phyloP scores from a whole-genome alignment of 1,140 invertebrate genomes.

The Oryctes rhinoceros region DNA sequence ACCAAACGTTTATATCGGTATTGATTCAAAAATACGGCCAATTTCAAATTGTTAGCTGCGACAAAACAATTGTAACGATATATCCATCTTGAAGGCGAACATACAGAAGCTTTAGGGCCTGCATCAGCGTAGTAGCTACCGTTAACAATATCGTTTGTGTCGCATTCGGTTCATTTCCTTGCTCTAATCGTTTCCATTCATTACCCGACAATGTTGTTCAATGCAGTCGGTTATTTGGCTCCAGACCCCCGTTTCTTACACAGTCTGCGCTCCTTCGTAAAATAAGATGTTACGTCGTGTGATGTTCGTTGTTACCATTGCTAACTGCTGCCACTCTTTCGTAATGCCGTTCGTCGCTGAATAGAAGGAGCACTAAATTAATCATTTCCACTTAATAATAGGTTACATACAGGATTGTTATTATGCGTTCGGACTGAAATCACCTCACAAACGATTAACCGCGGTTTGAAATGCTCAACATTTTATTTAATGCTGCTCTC shows the following conservation, averaged over 20 bases:
- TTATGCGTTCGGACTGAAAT: conserved; percentile 14
- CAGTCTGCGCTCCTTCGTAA: background rate
- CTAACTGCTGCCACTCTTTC: conserved; percentile 37
- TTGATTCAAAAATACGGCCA: too few species aligned
- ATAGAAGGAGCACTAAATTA: conserved; percentile 39
- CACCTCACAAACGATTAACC: conserved; percentile 29
- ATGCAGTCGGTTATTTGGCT: conserved; percentile 24
- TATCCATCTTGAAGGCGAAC: background rate
- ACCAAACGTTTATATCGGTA: too few species aligned
- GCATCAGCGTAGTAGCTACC: conserved; percentile 1
- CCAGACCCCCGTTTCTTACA: conserved; percentile 21
- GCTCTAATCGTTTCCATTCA: conserved; percentile 40
- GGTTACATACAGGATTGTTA: conserved; percentile 29
- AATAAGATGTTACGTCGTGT: conserved; percentile 31
- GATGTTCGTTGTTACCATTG: conserved; percentile 30
- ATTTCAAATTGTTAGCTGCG: too few species aligned
- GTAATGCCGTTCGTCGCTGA: conserved; percentile 15
- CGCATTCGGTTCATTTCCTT: conserved; percentile 39
- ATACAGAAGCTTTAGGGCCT: background rate
- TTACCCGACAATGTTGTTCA: conserved; percentile 34
- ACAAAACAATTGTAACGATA: too few species aligned
- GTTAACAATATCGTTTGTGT: conserved; percentile 40
- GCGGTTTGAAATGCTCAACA: conserved; percentile 8
- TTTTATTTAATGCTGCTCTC: background rate
- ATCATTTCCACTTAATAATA: conserved; percentile 37